Percentiles rank a stretch among this genome's conserved stretches.
Evolutionary conservation across 2,888 invertebrate species (phyloP).

Genomic region (Bhutanitis thaidina): DNA sequence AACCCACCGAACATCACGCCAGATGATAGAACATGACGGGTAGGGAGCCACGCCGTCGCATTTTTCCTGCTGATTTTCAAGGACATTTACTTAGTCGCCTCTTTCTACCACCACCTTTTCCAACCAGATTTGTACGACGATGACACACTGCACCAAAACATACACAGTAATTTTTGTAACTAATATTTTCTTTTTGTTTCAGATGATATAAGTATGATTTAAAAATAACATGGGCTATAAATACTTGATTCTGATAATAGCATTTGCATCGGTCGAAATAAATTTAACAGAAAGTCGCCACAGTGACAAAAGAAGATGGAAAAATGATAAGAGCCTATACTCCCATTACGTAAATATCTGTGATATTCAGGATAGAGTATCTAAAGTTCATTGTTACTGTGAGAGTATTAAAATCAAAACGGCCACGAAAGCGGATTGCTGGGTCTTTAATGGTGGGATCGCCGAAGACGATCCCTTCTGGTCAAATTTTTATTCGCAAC

Average conservation of each 20-base stretch:
- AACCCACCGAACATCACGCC: no score
- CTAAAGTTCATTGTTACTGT: constrained; percentile 84
- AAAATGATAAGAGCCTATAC: constrained; percentile 60
- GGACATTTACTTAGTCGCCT: no score
- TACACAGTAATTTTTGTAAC: background rate
- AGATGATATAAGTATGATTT: constrained; percentile 35
- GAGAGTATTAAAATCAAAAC: constrained; percentile 75
- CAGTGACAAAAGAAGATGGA: constrained; percentile 70
- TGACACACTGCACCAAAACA: no score
- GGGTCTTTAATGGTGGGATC: constrained; percentile 85
- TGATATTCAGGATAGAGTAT: constrained; percentile 74
- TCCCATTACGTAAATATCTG: constrained; percentile 78
- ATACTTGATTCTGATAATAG: constrained; percentile 71
- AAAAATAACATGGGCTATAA: constrained; percentile 64
- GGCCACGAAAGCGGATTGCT: constrained; percentile 87
- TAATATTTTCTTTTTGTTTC: constrained; percentile 54
- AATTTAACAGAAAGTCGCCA: constrained; percentile 71
- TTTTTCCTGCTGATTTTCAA: no score
- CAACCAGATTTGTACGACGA: no score
- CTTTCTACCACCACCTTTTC: no score
- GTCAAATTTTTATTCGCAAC: constrained; percentile 87
- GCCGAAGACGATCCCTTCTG: constrained; percentile 86
- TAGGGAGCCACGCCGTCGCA: no score
- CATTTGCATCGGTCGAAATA: constrained; percentile 69
- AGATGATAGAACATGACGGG: no score